Conservation (phyloP, 2,888 invertebrate species). For the Parnassius mnemosyne region DNA sequence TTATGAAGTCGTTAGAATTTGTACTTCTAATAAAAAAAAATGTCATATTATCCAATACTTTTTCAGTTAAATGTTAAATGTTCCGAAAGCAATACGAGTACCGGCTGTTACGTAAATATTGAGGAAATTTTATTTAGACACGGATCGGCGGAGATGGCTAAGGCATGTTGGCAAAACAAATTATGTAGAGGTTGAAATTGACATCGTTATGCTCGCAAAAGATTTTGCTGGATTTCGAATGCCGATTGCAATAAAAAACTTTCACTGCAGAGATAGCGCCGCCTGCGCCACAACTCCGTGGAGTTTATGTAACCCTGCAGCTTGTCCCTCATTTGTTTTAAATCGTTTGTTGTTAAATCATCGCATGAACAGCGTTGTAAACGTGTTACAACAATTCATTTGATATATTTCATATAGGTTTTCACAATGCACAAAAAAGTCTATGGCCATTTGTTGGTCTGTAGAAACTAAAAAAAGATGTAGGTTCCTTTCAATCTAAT, state of each 20-base stretch:
- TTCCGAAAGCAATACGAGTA: background rate
- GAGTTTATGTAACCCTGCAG: slow-evolving; percentile 19
- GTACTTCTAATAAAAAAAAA: too few relatives aligned
- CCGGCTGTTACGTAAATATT: slow-evolving; percentile 1
- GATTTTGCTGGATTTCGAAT: slow-evolving; percentile 56
- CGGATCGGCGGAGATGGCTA: slow-evolving; percentile 8
- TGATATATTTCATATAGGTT: background rate
- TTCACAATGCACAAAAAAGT: background rate
- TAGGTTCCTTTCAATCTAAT: too few relatives aligned
- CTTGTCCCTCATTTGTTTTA: slow-evolving; percentile 11
- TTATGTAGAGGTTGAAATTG: slow-evolving; percentile 47
- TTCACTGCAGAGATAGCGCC: slow-evolving; percentile 48
- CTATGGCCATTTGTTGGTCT: too few relatives aligned
- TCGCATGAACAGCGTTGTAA: background rate
- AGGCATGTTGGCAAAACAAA: slow-evolving; percentile 35
- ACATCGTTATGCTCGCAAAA: slow-evolving; percentile 48
- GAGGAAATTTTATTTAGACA: slow-evolving; percentile 18
- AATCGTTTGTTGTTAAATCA: slow-evolving; percentile 7
- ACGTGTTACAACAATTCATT: background rate
- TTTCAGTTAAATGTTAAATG: background rate
- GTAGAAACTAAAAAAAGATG: too few relatives aligned
- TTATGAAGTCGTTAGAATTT: too few relatives aligned
- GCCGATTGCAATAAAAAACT: slow-evolving; percentile 53
- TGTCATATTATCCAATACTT: background rate
- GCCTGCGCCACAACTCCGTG: slow-evolving; percentile 5